Evolutionary conservation across 2,888 invertebrate genomes (phyloP), one percentile per base, ranked within the genome.

Genomic region (Eupithecia vulgata): DNA sequence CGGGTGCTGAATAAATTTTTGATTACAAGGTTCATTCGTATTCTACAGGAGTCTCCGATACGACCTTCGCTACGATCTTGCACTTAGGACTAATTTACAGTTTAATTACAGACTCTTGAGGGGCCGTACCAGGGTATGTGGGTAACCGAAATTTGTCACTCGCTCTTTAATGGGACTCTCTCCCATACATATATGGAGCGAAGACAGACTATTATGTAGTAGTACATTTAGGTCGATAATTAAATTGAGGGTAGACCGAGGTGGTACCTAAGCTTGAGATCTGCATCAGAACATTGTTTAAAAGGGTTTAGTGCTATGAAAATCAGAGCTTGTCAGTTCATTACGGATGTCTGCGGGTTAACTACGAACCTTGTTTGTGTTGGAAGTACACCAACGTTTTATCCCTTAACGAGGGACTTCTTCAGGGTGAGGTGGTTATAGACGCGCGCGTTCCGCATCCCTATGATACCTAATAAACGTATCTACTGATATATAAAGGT

Each of bases 41-140:
- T 92, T 91, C 91, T 88, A 86, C 79, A 76, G 79, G 80, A 79
- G 77, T 83, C 82, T 78, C 84, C 90, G 88, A 91, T 90, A 89
- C 90, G 91, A 91, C 91, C 91, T 92, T 90, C 88, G 62, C 45
- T 75, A 67, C 83, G 88, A 88, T 87, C 88, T 87, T 88, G 87
- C 90, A 91, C 91, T 92, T 91, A 90, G 88, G 85, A 85, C 87
- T 91, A 92, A 92, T 92, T 92, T 91, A 92, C 92, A 91, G 91
- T 91, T 93, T 92, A 92, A 92, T 93, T 92, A 92, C 91, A 87
- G 87, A 84, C 83, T 83, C 83, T 83, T 77, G 84, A 74, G 80
- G 79, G 25, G 78, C 79, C 77, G 79, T 76, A 81, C 78, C 78
- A 70, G 75, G 77, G 79, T 73, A 71, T 81, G 82, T 79, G 79